A percentile compares a stretch with the other conserved stretches of the same genome.
Evolutionary conservation across 2,113 vertebrate species (phyloP).

Genomic region (Corvus moneduloides): DNA sequence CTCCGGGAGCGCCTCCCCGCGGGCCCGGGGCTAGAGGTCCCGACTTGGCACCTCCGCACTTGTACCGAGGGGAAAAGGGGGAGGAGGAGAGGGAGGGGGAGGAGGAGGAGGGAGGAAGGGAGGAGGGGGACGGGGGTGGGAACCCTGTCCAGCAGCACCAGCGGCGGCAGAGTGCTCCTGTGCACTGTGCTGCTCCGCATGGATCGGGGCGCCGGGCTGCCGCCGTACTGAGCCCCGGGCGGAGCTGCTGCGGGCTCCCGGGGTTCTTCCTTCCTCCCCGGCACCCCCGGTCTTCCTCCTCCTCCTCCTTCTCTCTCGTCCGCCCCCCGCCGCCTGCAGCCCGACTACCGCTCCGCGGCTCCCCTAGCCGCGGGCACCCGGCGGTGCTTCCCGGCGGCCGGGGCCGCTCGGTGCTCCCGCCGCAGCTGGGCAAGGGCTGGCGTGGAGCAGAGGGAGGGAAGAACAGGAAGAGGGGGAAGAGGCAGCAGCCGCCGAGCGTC

Average conservation of each 20-base stretch:
- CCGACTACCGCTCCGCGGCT: background rate
- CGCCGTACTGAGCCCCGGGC: constrained; percentile 5
- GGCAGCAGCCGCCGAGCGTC: background rate
- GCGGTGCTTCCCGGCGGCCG: constrained; percentile 17
- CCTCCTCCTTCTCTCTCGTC: constrained; percentile 35
- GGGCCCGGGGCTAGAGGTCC: constrained; percentile 27
- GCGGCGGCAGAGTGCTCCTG: background rate
- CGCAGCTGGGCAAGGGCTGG: background rate
- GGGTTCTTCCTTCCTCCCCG: constrained; percentile 10
- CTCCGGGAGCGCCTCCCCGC: constrained; percentile 42
- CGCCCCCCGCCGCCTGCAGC: background rate
- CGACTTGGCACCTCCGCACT: background rate
- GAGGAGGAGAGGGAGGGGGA: background rate
- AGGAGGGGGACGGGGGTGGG: constrained; percentile 43
- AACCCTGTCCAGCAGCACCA: constrained; percentile 46
- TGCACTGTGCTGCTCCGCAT: constrained; percentile 16
- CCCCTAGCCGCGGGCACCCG: background rate
- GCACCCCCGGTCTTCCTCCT: constrained; percentile 21
- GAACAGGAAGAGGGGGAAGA: background rate
- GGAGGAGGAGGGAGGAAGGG: background rate
- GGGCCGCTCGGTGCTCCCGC: background rate
- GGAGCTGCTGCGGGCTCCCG: constrained; percentile 11
- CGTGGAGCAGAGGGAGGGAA: background rate
- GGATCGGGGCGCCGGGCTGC: constrained; percentile 19
- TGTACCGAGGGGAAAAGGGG: background rate